These are phyloP conservation scores for Podargus strigoides DNA, from an alignment of 2,797 vertebrate genomes.

Conservation along the genomic window DNA sequence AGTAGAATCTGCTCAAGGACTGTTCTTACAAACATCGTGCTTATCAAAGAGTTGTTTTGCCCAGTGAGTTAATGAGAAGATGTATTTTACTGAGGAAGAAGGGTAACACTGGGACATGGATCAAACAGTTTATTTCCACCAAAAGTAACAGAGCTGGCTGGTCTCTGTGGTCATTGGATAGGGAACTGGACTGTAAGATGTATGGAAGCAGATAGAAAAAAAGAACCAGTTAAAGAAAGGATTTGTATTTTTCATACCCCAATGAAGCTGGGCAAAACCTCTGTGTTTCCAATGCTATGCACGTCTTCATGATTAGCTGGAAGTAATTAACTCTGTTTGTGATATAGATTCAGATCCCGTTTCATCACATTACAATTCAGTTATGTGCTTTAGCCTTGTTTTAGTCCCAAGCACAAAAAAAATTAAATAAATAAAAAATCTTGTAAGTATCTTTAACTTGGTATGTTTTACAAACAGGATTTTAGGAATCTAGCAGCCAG, in stretches of 20 bases:
- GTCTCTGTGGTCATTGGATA: not conserved
- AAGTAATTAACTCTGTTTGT: not conserved
- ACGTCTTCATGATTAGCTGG: not conserved
- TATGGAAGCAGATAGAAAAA: not conserved
- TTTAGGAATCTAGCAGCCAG: not conserved
- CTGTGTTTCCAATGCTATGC: not conserved
- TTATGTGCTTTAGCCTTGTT: not conserved
- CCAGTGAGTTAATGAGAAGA: not conserved
- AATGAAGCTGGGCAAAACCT: not conserved
- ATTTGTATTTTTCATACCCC: not conserved
- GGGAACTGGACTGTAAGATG: not conserved
- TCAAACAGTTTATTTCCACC: not conserved
- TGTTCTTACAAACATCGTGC: not conserved
- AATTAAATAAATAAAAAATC: too few species aligned
- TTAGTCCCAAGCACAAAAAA: not conserved
- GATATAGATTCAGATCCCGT: not conserved
- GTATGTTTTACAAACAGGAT: not conserved
- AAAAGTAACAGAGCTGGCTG: not conserved
- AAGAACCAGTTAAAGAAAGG: not conserved
- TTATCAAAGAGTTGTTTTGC: not conserved
- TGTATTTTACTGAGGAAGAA: not conserved
- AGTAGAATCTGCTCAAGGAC: not conserved
- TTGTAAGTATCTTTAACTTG: not conserved
- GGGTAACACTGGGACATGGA: not conserved
- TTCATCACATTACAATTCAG: not conserved